Evolutionary conservation across 2,888 invertebrate species (phyloP).

Genomic region (Trypoxylon attenuatum): DNA sequence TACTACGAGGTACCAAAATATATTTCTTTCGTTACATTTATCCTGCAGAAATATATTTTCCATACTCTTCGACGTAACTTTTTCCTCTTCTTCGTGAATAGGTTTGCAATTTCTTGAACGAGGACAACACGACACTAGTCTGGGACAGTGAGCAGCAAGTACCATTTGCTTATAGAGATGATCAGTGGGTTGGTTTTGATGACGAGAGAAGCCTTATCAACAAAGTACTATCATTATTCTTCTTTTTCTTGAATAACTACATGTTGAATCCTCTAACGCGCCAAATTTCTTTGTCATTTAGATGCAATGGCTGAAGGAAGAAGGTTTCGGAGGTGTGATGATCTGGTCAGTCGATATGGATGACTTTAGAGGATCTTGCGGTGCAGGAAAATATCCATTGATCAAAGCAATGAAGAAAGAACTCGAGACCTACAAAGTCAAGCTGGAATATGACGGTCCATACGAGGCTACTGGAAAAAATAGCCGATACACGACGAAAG

Average conservation of each 20-base stretch:
- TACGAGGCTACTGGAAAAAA: slow-evolving; percentile 83
- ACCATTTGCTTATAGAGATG: slow-evolving; percentile 92
- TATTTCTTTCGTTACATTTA: no score
- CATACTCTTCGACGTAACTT: not conserved
- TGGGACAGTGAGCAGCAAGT: slow-evolving; percentile 98
- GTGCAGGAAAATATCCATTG: slow-evolving; percentile 92
- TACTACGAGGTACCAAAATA: slow-evolving; percentile 91
- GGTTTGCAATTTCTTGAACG: slow-evolving; percentile 92
- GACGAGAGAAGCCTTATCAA: slow-evolving; percentile 93
- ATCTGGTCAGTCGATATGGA: slow-evolving; percentile 98
- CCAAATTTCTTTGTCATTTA: slow-evolving; percentile 65
- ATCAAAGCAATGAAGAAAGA: slow-evolving; percentile 91
- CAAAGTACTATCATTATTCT: slow-evolving; percentile 79
- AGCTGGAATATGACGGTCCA: slow-evolving; percentile 89
- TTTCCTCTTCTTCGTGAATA: slow-evolving; percentile 51
- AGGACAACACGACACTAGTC: slow-evolving; percentile 92
- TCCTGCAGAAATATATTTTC: no score
- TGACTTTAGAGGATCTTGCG: slow-evolving; percentile 93
- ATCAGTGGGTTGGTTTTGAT: slow-evolving; percentile 97
- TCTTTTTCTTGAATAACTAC: not conserved
- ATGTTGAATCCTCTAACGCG: not conserved
- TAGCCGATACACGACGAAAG: slow-evolving; percentile 90
- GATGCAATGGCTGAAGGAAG: slow-evolving; percentile 95
- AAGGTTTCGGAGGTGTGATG: slow-evolving; percentile 97
- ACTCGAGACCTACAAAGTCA: slow-evolving; percentile 87